Base-by-base conservation (phyloP, 2,113 vertebrate species). In the Camelus bactrianus region DNA sequence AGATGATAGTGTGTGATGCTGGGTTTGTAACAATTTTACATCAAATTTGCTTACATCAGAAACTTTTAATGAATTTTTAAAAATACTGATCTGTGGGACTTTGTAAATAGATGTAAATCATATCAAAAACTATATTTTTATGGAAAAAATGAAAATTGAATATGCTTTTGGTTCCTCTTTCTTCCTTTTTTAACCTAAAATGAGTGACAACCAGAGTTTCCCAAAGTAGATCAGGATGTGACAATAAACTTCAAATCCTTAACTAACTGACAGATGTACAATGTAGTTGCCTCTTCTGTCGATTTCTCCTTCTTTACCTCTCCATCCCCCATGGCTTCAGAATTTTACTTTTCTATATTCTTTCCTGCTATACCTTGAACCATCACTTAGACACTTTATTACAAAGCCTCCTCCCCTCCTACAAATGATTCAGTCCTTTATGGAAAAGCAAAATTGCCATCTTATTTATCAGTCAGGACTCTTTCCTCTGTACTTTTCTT, bases 141-240 rank as follows among this genome's bases (percentile, higher is more conserved):
- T 42, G 12, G 4, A 91, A 69, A 75, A 42, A 3, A 85, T 81
- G 32, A 80, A 95, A 85, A 83, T 30, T 38, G 1, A 93, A 2
- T 62, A 62, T 91, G 50, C 0, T 35, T 30, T 89, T 70, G 30
- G 19, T 38, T 75, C 58, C 3, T 58, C 52, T 26, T 19, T 60
- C 42, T 92, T 88, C 42, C 26, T 50, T 73, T 73, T 72, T 89
- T 75, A 89, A 60, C 38, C 46, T 88, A 86, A 75, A 48, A 83
- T 64, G 20, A 72, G 62, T 54, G 4, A 82, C 93, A 89, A 73
- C 16, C 26, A 38, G 17, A n/a, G 15, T 67, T 69, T 87, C 46
- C 48, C 56, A 95, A 96, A 92, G 52, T 58, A 77, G 65, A 95
- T 76, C 46, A 94, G 13, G 17, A 75, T 35, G 4, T 88, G 75